Conservation (phyloP, 2,888 invertebrate genomes). For the Ellobium chinense region DNA sequence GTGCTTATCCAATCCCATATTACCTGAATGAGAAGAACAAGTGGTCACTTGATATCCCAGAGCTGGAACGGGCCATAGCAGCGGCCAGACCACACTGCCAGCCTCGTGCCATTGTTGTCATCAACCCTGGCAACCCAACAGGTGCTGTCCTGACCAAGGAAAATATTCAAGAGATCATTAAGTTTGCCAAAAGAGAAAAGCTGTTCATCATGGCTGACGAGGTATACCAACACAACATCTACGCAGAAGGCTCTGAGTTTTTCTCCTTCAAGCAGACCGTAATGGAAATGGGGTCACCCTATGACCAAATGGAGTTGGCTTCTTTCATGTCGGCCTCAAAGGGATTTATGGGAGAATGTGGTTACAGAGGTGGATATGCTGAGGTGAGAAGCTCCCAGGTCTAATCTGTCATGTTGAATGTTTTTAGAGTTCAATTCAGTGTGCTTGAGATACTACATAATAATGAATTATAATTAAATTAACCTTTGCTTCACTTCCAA, state of each 20-base stretch:
- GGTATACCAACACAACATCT: constrained; percentile 97
- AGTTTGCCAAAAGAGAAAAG: constrained; percentile 92
- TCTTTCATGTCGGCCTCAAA: constrained; percentile 98
- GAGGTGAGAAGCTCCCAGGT: constrained; percentile 88
- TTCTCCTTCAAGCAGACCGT: constrained; percentile 97
- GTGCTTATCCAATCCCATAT: constrained; percentile 82
- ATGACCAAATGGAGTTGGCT: constrained; percentile 90
- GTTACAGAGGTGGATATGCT: constrained; percentile 95
- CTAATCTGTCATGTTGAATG: neutral
- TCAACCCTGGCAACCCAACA: constrained; percentile 99
- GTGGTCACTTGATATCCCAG: constrained; percentile 90
- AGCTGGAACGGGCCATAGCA: constrained; percentile 87
- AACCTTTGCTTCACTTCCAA: too few species aligned
- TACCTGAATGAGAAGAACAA: constrained; percentile 92
- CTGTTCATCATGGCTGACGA: constrained; percentile 86
- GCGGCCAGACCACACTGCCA: constrained; percentile 83
- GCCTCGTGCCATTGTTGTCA: constrained; percentile 93
- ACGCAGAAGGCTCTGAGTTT: constrained; percentile 92
- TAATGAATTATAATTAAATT: too few species aligned
- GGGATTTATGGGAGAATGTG: constrained; percentile 89
- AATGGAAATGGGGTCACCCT: constrained; percentile 93
- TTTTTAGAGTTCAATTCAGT: neutral
- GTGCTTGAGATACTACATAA: too few species aligned
- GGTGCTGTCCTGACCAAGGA: constrained; percentile 88
- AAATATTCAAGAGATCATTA: constrained; percentile 94